phyloP scores from a whole-genome alignment of 2,797 vertebrate species.

The Aphelocoma californica region DNA sequence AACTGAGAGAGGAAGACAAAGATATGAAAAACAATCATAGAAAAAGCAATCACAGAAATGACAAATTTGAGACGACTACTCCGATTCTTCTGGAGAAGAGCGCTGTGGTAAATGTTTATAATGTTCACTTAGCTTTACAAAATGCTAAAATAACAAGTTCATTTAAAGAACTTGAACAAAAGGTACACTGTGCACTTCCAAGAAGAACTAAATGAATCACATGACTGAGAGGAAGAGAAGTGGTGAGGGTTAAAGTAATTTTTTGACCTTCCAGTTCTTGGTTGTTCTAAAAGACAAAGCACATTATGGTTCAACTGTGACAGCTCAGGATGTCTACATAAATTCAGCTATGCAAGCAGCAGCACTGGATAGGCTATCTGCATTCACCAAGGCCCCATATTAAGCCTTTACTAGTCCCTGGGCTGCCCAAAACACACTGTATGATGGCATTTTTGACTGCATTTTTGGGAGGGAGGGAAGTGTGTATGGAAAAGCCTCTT shows the following conservation, averaged over 20 bases:
- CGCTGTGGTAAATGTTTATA: background rate
- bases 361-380: background rate
- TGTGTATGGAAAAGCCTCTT: background rate
- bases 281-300: background rate
- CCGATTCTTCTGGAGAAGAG: background rate
- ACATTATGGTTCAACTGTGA: background rate
- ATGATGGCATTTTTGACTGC: background rate
- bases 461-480: background rate
- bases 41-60: background rate
- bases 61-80: background rate
- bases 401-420: background rate
- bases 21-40: background rate
- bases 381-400: background rate
- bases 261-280: background rate
- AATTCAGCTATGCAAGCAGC: background rate
- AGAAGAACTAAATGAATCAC: background rate
- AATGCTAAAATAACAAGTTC: background rate
- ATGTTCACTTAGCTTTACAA: background rate
- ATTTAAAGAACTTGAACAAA: slow-evolving; percentile 11
- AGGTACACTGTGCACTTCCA: background rate
- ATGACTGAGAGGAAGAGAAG: background rate
- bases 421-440: background rate
- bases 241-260: background rate
- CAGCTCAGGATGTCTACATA: background rate
- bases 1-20: background rate